Evolutionary conservation across 2,113 vertebrate genomes (phyloP).

Genomic region (Cyrtonyx montezumae): DNA sequence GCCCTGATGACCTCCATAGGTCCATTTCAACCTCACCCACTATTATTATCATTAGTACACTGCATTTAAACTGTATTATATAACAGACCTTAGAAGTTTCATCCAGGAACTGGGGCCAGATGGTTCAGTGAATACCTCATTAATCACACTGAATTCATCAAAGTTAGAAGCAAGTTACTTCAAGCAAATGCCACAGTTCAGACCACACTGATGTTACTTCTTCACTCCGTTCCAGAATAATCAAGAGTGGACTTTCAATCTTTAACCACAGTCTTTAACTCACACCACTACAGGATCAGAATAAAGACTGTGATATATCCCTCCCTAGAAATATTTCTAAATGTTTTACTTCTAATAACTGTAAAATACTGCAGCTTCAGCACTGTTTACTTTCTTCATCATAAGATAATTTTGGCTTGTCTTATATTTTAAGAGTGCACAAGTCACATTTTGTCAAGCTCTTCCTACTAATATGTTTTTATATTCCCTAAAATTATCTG

Average conservation of each 20-base stretch:
- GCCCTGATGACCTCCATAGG: neutral
- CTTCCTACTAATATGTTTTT: neutral
- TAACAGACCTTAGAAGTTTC: neutral
- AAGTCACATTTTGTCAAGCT: neutral
- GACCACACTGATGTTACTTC: neutral
- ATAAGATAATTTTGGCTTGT: neutral
- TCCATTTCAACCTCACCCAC: neutral
- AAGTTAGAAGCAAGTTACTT: neutral
- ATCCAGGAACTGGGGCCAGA: neutral
- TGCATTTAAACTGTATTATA: neutral
- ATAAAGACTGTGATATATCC: neutral
- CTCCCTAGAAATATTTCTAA: neutral
- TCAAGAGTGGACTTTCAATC: neutral
- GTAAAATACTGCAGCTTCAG: neutral
- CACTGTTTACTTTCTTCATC: neutral
- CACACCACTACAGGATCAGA: neutral
- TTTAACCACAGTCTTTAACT: neutral
- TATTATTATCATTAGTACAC: rapidly evolving
- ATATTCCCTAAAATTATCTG: neutral
- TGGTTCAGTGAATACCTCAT: neutral
- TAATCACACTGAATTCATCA: neutral
- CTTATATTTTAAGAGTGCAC: neutral
- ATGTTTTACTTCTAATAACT: neutral
- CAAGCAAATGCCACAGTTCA: neutral
- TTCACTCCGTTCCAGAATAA: neutral